Base-by-base conservation (phyloP, 2,797 vertebrate genomes). In the Anabas testudineus region DNA sequence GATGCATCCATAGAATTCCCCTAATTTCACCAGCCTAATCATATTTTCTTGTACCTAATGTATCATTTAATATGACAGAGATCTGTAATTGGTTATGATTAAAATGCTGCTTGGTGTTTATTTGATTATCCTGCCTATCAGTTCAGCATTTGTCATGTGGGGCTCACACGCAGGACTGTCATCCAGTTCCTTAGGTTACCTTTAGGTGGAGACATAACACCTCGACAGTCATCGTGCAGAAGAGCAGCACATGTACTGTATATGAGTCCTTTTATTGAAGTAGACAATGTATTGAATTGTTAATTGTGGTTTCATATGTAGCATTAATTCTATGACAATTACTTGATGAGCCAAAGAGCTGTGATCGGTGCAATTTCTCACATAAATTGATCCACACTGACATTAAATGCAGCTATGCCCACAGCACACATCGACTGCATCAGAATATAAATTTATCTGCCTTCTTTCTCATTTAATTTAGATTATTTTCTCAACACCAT, bases 171-270 rank as follows among this genome's bases (percentile, higher is more conserved):
- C 69, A 13, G 2, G 13, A 7, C 48, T 51, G 30, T 9, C 2
- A 3, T 21, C 55, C 71, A 88, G 72, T 94, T 85, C 90, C 79
- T 57, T 3, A 1, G 67, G 71, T 71, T 70, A 80, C 87, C 93
- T 94, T 81, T 90, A 93, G 93, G 90, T 89, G 93, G 93, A 90
- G 92, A 91, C 91, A 93, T 82, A 75, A 88, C 82, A 90, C 94
- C 86, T 93, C 73, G 41, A 74, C 82, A 83, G 16, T 65, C 16
- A 9, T 62, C 65, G 34, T 49, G 56, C 72, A 59, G 63, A 66
- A n/a, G 41, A 71, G 43, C 68, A n/a, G 66, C 18, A 63, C 71
- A 68, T 49, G 71, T 30, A 88, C 67, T 79, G 55, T 55, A 77
- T 65, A 10, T 77, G 49, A 67, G 81, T 69, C 70, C 63, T 77